These are phyloP conservation scores for Drosophila sturtevanti DNA, from an alignment of 1,140 invertebrate species.

Conservation along the genomic window DNA sequence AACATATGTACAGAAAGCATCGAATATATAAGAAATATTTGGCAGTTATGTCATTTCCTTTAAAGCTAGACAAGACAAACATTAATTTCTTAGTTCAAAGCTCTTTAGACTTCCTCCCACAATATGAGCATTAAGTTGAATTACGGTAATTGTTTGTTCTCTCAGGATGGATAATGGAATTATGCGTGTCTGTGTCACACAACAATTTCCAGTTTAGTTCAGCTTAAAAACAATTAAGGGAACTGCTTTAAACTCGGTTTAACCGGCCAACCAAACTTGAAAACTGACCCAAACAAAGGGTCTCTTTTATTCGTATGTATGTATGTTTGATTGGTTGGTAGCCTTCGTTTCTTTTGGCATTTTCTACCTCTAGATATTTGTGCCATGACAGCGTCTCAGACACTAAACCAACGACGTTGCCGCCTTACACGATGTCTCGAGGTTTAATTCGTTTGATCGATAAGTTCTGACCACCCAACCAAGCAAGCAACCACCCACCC, in stretches of 20 bases:
- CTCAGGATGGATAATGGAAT: constrained; percentile 56
- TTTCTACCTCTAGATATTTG: neutral
- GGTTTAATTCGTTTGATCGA: constrained; percentile 15
- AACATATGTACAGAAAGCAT: neutral
- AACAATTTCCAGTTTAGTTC: constrained; percentile 15
- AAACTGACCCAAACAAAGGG: constrained; percentile 15
- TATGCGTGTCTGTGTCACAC: constrained; percentile 8
- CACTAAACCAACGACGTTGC: constrained; percentile 2
- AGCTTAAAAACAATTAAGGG: constrained; percentile 33
- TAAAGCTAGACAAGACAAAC: constrained; percentile 10
- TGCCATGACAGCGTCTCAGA: constrained; percentile 13
- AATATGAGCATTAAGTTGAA: constrained; percentile 47
- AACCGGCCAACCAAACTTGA: constrained; percentile 32
- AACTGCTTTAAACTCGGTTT: constrained; percentile 46
- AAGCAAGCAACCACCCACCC: neutral
- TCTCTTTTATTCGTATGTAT: constrained; percentile 20
- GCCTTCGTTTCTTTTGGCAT: neutral
- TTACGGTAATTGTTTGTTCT: constrained; percentile 61
- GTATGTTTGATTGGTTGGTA: neutral
- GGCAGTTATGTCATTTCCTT: constrained; percentile 61
- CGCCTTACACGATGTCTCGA: constrained; percentile 4
- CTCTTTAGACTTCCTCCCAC: constrained; percentile 67
- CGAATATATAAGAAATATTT: neutral
- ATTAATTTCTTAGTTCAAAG: constrained; percentile 15
- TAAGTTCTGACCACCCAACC: constrained; percentile 6